phyloP scores from a whole-genome alignment of 2,113 vertebrate genomes.

The Ictalurus punctatus region DNA sequence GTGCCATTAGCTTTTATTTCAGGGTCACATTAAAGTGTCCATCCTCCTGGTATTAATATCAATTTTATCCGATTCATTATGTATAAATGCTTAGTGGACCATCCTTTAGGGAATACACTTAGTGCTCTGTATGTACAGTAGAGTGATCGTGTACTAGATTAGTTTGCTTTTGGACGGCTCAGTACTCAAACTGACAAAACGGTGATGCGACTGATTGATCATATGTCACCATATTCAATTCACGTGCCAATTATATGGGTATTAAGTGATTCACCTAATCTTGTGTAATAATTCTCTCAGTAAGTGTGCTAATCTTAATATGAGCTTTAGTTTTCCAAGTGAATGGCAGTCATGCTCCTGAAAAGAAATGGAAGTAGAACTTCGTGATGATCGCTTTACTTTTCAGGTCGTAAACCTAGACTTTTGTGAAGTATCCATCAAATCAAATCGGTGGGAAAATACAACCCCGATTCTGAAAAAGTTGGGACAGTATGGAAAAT shows the following conservation, averaged over 20 bases:
- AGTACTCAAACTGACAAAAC: background rate
- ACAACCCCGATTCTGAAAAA: too few species aligned
- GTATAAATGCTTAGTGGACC: slow-evolving; percentile 24
- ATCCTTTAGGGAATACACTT: slow-evolving; percentile 15
- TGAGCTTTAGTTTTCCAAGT: background rate
- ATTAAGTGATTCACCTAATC: background rate
- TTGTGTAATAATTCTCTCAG: background rate
- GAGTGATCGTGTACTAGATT: background rate
- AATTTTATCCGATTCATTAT: slow-evolving; percentile 15
- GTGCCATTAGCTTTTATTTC: slow-evolving; percentile 31
- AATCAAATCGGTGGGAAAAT: background rate
- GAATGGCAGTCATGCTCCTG: background rate
- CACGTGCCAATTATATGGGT: background rate
- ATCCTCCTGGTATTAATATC: slow-evolving; percentile 17
- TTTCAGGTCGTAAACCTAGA: background rate
- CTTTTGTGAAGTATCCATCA: background rate
- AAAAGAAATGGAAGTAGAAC: background rate
- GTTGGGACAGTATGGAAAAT: too few species aligned
- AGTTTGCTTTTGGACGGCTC: slow-evolving; percentile 17
- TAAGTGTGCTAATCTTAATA: background rate
- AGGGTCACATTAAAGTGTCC: slow-evolving; percentile 36
- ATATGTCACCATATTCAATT: background rate
- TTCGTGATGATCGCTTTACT: background rate
- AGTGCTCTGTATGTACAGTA: background rate
- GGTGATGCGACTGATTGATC: background rate